phyloP scores from a whole-genome alignment of 1,140 invertebrate genomes.

The Centruroides vittatus region DNA sequence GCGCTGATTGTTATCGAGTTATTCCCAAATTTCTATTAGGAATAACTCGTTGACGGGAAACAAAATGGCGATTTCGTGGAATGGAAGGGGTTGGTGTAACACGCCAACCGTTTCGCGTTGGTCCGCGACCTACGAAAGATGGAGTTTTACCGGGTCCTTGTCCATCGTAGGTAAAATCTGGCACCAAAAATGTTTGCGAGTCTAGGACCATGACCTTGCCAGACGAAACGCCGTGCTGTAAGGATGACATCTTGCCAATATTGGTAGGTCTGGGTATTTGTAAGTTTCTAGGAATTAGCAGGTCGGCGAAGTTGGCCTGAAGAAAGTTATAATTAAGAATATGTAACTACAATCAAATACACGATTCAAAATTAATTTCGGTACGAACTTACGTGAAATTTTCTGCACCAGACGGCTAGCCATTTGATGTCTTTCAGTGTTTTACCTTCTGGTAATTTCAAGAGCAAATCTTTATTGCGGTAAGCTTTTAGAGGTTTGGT shows the following conservation, averaged over 20 bases:
- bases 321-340: constrained; percentile 1
- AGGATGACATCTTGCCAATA: constrained; percentile 13
- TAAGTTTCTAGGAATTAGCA: constrained; percentile 62
- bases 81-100: too few species aligned
- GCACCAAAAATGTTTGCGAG: constrained; percentile 73
- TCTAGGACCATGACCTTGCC: constrained; percentile 75
- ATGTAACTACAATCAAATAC: background rate
- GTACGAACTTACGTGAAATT: constrained; percentile 60
- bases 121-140: background rate
- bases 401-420: constrained; percentile 75
- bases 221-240: constrained; percentile 55
- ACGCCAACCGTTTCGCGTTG: too few species aligned
- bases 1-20: too few species aligned
- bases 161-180: constrained; percentile 75
- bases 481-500: constrained; percentile 59
- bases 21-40: too few species aligned
- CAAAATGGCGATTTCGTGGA: too few species aligned
- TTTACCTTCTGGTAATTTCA: constrained; percentile 63
- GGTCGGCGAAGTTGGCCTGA: constrained; percentile 80
- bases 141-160: constrained; percentile 60
- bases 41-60: too few species aligned
- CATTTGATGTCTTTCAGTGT: constrained; percentile 72
- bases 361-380: background rate
- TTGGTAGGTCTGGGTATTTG: constrained; percentile 50
- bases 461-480: constrained; percentile 61